These are phyloP conservation scores for Digitonthophagus gazella DNA, from an alignment of 2,888 invertebrate species.

Conservation along the genomic window DNA sequence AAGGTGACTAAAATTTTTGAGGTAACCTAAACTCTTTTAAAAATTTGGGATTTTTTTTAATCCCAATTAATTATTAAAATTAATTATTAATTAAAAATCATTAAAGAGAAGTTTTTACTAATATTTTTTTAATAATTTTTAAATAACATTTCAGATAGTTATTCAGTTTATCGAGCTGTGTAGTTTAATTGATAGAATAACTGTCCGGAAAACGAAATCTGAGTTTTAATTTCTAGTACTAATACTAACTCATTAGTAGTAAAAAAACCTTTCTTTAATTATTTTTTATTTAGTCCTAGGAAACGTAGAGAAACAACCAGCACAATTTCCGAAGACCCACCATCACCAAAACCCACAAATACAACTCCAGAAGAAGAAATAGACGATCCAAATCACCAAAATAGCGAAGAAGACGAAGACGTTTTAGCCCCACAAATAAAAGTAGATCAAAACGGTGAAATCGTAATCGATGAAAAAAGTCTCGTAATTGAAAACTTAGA, in stretches of 20 bases:
- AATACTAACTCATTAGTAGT: too few species aligned
- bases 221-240: neutral
- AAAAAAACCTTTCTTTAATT: neutral
- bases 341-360: conserved; percentile 47
- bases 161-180: too few species aligned
- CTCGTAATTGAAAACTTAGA: conserved; percentile 75
- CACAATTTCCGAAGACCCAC: conserved; percentile 27
- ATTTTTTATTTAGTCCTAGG: conserved; percentile 16
- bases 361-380: conserved; percentile 26
- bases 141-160: too few species aligned
- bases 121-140: neutral
- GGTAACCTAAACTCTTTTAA: too few species aligned
- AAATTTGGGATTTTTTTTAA: too few species aligned
- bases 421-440: conserved; percentile 80
- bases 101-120: neutral
- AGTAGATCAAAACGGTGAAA: conserved; percentile 80
- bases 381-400: conserved; percentile 28
- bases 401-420: conserved; percentile 44
- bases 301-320: conserved; percentile 43
- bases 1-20: too few species aligned
- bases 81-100: neutral
- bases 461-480: conserved; percentile 82
- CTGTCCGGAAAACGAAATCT: too few species aligned
- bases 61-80: neutral
- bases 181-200: too few species aligned